Percentiles rank a stretch among this genome's conserved stretches.
phyloP scores from a whole-genome alignment of 1,140 invertebrate species.

The Oryzaephilus surinamensis region DNA sequence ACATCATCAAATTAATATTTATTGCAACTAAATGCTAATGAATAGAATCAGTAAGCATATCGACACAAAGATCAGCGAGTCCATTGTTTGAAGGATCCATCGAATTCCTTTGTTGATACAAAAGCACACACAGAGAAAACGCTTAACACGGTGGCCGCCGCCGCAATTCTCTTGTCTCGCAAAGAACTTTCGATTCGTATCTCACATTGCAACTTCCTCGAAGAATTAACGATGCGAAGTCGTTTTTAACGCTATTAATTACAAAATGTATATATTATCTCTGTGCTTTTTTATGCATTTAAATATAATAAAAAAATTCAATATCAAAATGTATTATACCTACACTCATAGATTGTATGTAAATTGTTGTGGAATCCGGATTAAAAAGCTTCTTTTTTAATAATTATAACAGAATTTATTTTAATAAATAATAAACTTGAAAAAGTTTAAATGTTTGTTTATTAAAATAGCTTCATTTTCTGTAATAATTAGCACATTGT shows the following conservation, averaged over 20 bases:
- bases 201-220: constrained; percentile 15
- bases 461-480: too few species aligned
- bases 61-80: constrained; percentile 16
- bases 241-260: constrained; percentile 13
- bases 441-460: too few species aligned
- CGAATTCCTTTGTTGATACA: constrained; percentile 28
- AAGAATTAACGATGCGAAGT: constrained; percentile 18
- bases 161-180: too few species aligned
- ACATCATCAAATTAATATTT: constrained; percentile 23
- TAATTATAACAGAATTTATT: too few species aligned
- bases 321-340: constrained; percentile 7
- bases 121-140: too few species aligned
- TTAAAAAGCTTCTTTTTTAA: too few species aligned
- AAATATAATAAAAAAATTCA: too few species aligned
- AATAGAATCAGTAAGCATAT: constrained; percentile 18
- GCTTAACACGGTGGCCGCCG: too few species aligned
- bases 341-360: constrained; percentile 12
- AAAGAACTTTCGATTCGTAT: too few species aligned
- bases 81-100: constrained; percentile 28
- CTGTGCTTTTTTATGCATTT: constrained; percentile 6
- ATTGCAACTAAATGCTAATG: constrained; percentile 23
- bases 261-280: constrained; percentile 15
- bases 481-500: too few species aligned
- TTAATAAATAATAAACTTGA: too few species aligned
- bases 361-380: too few species aligned